Evolutionary conservation across 2,888 invertebrate species (phyloP).

Genomic region (Acrocera orbiculus): DNA sequence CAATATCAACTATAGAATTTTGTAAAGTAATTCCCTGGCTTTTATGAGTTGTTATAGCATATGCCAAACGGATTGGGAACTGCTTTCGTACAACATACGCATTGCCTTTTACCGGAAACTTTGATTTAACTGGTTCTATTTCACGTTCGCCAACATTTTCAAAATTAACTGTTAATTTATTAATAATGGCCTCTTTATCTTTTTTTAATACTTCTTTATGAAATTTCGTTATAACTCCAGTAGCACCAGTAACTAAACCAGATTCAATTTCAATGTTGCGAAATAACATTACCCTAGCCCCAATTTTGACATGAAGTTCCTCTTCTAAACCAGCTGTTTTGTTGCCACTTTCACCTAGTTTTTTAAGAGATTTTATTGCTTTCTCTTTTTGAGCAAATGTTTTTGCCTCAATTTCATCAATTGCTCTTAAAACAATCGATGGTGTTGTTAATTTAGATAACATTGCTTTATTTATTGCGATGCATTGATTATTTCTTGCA

Average conservation of each 20-base stretch:
- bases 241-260: conserved; percentile 2
- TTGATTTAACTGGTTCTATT: not conserved
- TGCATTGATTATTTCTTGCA: conserved; percentile 8
- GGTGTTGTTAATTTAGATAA: not conserved
- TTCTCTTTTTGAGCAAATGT: conserved; percentile 1
- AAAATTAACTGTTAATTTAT: not conserved
- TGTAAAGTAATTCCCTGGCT: too few species aligned
- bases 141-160: conserved; percentile 1
- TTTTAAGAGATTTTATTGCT: conserved; percentile 1
- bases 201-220: not conserved
- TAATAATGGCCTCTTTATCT: not conserved
- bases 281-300: not conserved
- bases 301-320: not conserved
- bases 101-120: not conserved
- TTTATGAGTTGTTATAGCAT: conserved; percentile 2
- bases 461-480: conserved; percentile 6
- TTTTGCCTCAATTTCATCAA: conserved; percentile 1
- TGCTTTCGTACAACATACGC: too few species aligned
- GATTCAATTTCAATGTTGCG: not conserved
- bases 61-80: conserved; percentile 1
- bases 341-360: not conserved
- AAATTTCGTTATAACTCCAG: not conserved
- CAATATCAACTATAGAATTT: too few species aligned
- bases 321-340: not conserved
- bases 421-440: not conserved